A percentile compares a stretch with the other conserved stretches of the same genome.
Evolutionary conservation across 2,888 invertebrate species (phyloP).

Genomic region (Oxytorus armatus): DNA sequence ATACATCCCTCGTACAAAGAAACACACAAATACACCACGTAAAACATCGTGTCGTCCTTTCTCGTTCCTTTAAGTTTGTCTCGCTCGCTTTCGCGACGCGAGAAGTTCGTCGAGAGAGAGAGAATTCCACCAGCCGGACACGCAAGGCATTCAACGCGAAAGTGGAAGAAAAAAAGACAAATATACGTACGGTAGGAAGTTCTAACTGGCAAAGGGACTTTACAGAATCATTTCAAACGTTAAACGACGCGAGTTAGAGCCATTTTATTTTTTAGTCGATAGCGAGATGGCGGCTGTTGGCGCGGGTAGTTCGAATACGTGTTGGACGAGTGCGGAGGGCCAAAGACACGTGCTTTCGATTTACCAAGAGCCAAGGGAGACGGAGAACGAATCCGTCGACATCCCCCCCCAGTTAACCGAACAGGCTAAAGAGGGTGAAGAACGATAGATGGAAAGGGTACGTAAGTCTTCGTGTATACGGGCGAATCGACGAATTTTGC

Average conservation of each 20-base stretch:
- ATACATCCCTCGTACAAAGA: no score
- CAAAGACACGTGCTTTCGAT: constrained; percentile 64
- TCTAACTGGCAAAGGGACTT: not conserved
- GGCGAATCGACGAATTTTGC: constrained; percentile 26
- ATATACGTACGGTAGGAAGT: not conserved
- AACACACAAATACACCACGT: not conserved
- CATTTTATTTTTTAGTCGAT: not conserved
- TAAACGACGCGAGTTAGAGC: not conserved
- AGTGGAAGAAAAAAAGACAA: not conserved
- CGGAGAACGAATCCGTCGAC: constrained; percentile 72
- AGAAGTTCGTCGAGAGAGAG: constrained; percentile 1
- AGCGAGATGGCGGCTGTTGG: not conserved
- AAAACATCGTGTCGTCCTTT: constrained; percentile 19
- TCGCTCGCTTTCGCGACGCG: constrained; percentile 31
- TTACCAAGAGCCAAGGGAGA: constrained; percentile 5
- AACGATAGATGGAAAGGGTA: constrained; percentile 36
- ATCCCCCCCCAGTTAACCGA: constrained; percentile 74
- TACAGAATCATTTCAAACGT: not conserved
- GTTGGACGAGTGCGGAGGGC: constrained; percentile 20
- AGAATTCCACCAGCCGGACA: not conserved
- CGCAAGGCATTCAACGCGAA: not conserved
- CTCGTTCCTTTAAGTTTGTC: constrained; percentile 29
- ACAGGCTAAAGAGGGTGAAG: constrained; percentile 39
- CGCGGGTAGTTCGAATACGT: constrained; percentile 20
- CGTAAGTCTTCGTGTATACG: constrained; percentile 20